Evolutionary conservation across 2,113 vertebrate species (phyloP).

Genomic region (Spea multiplicata): DNA sequence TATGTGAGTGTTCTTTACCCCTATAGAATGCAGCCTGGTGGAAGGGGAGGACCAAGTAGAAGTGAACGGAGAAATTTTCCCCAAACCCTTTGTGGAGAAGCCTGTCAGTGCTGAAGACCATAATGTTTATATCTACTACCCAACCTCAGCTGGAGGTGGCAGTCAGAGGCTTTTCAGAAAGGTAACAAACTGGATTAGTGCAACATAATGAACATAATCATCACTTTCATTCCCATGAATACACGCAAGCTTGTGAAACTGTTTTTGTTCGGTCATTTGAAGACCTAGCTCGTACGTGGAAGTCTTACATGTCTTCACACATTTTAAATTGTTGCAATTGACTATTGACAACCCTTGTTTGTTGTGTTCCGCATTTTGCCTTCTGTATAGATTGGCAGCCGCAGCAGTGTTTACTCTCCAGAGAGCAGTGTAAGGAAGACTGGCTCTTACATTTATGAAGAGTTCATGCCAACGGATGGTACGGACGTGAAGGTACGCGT

Average conservation of each 20-base stretch:
- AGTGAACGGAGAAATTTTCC: conserved; percentile 93
- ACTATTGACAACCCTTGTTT: no score
- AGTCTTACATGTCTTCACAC: no score
- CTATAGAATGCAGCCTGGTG: conserved; percentile 89
- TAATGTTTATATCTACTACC: conserved; percentile 99
- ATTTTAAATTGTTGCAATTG: no score
- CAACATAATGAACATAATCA: no score
- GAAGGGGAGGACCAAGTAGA: conserved; percentile 97
- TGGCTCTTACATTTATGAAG: conserved; percentile 97
- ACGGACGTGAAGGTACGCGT: conserved; percentile 91
- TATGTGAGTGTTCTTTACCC: conserved; percentile 27
- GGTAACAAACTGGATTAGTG: conserved; percentile 62
- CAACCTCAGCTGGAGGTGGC: conserved; percentile 92
- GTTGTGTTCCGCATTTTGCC: not conserved
- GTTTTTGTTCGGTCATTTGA: no score
- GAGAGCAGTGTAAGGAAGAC: conserved; percentile 97
- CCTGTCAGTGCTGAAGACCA: conserved; percentile 97
- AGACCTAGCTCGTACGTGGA: no score
- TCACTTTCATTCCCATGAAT: no score
- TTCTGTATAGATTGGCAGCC: conserved; percentile 85
- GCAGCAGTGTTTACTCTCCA: conserved; percentile 96
- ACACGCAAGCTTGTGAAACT: no score
- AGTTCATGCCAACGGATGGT: conserved; percentile 98
- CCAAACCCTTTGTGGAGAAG: conserved; percentile 97
- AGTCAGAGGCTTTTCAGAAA: conserved; percentile 97